Conservation (phyloP, 1,140 invertebrate genomes). For the Akabosia matsudoensis region DNA sequence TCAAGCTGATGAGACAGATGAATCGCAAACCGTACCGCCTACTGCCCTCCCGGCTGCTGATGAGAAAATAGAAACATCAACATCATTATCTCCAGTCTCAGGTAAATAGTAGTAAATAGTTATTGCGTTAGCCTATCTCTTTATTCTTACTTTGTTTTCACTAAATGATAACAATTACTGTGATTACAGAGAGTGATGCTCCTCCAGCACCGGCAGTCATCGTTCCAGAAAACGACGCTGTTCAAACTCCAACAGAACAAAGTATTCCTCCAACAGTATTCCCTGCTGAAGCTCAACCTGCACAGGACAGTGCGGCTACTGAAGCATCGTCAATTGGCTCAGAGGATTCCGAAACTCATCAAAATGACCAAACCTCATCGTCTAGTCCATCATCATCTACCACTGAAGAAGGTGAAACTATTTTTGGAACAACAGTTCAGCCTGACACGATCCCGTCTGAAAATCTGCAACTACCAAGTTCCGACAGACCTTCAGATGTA, state of each 20-base stretch:
- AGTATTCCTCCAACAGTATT: slow-evolving; percentile 10
- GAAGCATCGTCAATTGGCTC: neutral
- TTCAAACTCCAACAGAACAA: slow-evolving; percentile 5
- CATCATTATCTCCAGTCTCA: neutral
- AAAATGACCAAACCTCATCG: too few species aligned
- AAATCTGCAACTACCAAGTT: neutral
- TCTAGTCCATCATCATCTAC: slow-evolving; percentile 28
- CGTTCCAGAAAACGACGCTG: neutral
- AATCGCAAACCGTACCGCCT: neutral
- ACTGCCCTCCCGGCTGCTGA: neutral
- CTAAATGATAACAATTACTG: neutral
- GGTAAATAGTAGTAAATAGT: neutral
- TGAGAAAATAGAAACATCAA: neutral
- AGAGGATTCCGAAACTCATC: neutral
- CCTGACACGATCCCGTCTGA: neutral
- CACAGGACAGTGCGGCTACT: neutral
- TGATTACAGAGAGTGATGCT: neutral
- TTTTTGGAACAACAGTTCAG: slow-evolving; percentile 14
- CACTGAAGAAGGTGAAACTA: slow-evolving; percentile 37
- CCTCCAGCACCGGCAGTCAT: neutral
- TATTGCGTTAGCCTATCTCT: neutral
- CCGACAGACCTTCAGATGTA: slow-evolving; percentile 26
- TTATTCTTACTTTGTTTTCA: too few species aligned
- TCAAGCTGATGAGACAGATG: slow-evolving; percentile 1
- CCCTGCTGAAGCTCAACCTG: neutral